Conservation (phyloP, 2,797 vertebrate species). For the Mastacembelus armatus region DNA sequence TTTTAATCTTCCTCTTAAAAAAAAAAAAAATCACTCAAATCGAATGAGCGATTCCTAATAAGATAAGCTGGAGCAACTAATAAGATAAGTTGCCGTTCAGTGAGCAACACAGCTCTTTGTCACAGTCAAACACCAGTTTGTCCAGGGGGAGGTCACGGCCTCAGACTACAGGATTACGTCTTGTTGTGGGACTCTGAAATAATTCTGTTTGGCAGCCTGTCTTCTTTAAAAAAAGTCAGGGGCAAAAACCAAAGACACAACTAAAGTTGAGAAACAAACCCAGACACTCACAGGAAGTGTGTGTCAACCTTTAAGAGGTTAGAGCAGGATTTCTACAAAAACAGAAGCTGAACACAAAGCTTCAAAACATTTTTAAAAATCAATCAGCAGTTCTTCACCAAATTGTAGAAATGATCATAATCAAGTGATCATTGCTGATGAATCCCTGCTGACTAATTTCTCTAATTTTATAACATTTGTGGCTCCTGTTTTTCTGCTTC, state of each 20-base stretch:
- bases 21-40: not conserved
- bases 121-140: not conserved
- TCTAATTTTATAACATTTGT: no score
- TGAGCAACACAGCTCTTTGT: not conserved
- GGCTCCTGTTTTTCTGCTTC: no score
- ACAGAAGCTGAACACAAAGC: no score
- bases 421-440: no score
- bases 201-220: conserved; percentile 35
- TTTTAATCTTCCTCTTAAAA: not conserved
- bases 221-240: conserved; percentile 1
- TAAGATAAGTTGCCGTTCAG: not conserved
- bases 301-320: not conserved
- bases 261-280: not conserved
- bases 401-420: no score
- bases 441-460: no score
- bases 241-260: conserved; percentile 10
- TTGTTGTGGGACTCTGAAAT: conserved; percentile 47
- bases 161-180: conserved; percentile 31
- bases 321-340: no score
- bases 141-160: conserved; percentile 35
- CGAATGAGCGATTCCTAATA: not conserved
- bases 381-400: no score
- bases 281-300: not conserved
- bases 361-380: no score
- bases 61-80: not conserved